Evolutionary conservation across 2,113 vertebrate species (phyloP).

Genomic region (Emydura subglobosa): DNA sequence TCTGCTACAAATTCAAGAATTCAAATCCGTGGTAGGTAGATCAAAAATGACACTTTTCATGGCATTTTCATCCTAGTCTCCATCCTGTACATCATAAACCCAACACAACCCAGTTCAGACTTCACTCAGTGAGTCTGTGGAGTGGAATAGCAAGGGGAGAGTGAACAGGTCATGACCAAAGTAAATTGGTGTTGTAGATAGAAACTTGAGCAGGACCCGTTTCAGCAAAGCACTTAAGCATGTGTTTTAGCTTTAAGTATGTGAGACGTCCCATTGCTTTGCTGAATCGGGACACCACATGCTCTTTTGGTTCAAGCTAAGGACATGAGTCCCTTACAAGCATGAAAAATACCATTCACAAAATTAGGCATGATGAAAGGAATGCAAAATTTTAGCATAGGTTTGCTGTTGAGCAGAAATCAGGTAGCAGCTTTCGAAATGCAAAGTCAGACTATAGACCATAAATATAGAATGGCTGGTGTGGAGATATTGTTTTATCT

Average conservation of each 20-base stretch:
- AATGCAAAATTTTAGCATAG: background rate
- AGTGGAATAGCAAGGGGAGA: background rate
- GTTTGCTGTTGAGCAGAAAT: slow-evolving; percentile 9
- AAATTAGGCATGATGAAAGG: background rate
- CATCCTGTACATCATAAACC: background rate
- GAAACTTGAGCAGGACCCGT: background rate
- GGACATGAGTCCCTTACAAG: background rate
- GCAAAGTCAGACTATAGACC: background rate
- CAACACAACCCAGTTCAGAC: background rate
- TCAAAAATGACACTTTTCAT: background rate
- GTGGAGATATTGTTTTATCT: background rate
- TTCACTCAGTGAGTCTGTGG: background rate
- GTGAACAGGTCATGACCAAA: background rate
- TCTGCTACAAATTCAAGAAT: background rate
- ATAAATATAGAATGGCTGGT: background rate
- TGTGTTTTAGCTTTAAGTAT: background rate
- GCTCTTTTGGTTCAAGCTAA: background rate
- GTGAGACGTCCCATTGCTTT: background rate
- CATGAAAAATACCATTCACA: background rate
- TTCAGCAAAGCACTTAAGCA: slow-evolving; percentile 6
- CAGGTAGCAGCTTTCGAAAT: slow-evolving; percentile 3
- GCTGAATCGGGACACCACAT: background rate
- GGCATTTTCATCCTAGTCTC: background rate
- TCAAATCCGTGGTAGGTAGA: background rate
- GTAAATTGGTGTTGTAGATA: background rate